phyloP scores from a whole-genome alignment of 2,113 vertebrate species.

The Stigmatopora argus region DNA sequence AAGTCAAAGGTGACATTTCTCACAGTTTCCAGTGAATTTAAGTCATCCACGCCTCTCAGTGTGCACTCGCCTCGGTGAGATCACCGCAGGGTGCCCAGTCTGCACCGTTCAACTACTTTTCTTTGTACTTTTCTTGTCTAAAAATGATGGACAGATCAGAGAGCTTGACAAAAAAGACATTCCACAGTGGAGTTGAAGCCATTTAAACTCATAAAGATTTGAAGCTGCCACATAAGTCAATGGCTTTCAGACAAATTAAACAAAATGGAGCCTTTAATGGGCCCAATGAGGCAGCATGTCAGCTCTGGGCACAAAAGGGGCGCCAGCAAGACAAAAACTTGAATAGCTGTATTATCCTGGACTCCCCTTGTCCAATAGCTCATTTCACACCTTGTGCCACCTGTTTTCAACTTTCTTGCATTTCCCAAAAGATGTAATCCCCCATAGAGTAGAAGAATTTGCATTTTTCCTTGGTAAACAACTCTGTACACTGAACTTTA shows the following conservation, averaged over 20 bases:
- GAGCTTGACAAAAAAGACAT: constrained; percentile 51
- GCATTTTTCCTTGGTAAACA: constrained; percentile 68
- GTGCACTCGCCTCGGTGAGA: constrained; percentile 27
- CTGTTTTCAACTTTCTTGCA: constrained; percentile 77
- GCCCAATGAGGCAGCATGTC: constrained; percentile 65
- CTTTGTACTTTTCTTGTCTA: constrained; percentile 23
- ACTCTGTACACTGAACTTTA: not conserved
- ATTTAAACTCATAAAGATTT: constrained; percentile 71
- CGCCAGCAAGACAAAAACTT: constrained; percentile 63
- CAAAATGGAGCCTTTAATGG: constrained; percentile 73
- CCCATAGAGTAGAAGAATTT: constrained; percentile 56
- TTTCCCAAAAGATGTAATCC: constrained; percentile 64
- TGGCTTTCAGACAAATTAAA: constrained; percentile 77
- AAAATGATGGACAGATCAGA: constrained; percentile 61
- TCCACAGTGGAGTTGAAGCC: constrained; percentile 67
- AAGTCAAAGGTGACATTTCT: constrained; percentile 33
- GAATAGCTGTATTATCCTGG: constrained; percentile 74
- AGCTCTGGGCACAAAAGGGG: constrained; percentile 68
- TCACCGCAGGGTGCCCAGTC: constrained; percentile 32
- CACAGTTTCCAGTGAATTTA: constrained; percentile 35
- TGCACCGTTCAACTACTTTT: constrained; percentile 31
- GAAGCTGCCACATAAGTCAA: constrained; percentile 75
- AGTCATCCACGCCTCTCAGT: constrained; percentile 40
- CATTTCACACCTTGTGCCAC: constrained; percentile 75
- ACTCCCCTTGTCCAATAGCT: constrained; percentile 58